phyloP scores from a whole-genome alignment of 2,797 vertebrate genomes.

The Dendrocincla fuliginosa region DNA sequence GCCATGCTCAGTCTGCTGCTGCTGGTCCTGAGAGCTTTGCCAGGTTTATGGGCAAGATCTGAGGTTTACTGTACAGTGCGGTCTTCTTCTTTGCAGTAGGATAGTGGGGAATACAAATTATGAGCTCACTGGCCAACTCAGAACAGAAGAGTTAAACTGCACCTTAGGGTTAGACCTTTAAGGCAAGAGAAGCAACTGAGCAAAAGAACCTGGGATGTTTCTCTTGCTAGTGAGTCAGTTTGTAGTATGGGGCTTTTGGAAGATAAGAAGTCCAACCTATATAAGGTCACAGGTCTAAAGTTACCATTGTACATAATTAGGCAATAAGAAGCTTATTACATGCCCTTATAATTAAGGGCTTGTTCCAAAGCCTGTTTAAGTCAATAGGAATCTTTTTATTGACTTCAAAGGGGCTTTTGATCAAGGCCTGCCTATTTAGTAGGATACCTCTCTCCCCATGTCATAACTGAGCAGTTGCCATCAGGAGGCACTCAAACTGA shows the following conservation, averaged over 20 bases:
- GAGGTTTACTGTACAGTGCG: fast-evolving
- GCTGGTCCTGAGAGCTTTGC: not conserved
- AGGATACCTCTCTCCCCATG: not conserved
- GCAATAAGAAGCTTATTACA: constrained; percentile 31
- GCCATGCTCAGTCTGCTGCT: not conserved
- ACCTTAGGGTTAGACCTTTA: not conserved
- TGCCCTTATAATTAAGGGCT: constrained; percentile 15
- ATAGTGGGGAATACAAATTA: not conserved
- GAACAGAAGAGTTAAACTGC: not conserved
- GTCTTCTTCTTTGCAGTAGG: not conserved
- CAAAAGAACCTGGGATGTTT: not conserved
- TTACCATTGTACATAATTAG: constrained; percentile 5
- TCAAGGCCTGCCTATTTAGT: constrained; percentile 6
- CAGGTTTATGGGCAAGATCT: not conserved
- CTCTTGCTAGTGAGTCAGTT: not conserved
- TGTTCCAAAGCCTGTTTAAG: constrained; percentile 48
- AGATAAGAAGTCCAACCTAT: not conserved
- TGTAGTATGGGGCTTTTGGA: not conserved
- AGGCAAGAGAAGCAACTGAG: not conserved
- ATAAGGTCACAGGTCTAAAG: constrained; percentile 8
- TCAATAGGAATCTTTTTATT: constrained; percentile 42
- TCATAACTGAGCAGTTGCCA: constrained; percentile 1
- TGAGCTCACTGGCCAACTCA: not conserved
- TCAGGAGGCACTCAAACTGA: not conserved
- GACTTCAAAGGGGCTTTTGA: constrained; percentile 59